Conservation (phyloP, 2,113 vertebrate genomes). For the Empidonax alnorum region DNA sequence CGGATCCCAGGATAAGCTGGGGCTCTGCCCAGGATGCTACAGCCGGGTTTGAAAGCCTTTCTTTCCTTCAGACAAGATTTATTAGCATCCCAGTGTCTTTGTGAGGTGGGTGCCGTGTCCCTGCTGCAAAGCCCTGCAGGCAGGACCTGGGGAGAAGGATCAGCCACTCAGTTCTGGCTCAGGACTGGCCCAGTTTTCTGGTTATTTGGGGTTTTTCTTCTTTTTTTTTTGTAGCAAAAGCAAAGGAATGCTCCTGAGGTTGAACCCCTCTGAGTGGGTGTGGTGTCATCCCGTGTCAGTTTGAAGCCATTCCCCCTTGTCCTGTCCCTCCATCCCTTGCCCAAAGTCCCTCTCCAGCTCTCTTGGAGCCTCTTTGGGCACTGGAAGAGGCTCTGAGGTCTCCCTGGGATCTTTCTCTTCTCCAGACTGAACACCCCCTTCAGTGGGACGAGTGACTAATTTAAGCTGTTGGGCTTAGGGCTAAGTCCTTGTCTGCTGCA, state of each 20-base stretch:
- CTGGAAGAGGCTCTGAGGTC: not conserved
- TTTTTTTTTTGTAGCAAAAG: not conserved
- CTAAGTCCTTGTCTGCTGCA: not conserved
- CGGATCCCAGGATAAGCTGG: not conserved
- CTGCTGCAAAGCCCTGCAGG: not conserved
- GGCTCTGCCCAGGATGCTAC: not conserved
- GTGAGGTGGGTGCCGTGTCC: not conserved
- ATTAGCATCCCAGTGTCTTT: not conserved
- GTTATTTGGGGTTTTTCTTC: accelerated
- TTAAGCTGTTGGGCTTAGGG: not conserved
- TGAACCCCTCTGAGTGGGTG: not conserved
- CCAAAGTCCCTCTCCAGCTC: not conserved
- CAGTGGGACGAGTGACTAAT: not conserved
- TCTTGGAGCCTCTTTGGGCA: not conserved
- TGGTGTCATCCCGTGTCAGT: not conserved
- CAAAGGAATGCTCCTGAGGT: not conserved
- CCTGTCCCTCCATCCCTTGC: not conserved
- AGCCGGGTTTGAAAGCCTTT: not conserved
- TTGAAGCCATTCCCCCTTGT: not conserved
- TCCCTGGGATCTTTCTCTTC: not conserved
- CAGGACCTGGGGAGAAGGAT: not conserved
- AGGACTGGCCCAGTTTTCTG: not conserved
- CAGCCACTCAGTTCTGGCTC: not conserved
- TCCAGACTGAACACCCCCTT: not conserved
- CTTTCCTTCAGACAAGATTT: not conserved